Percentiles rank a stretch among this genome's conserved stretches.
phyloP scores from a whole-genome alignment of 2,797 vertebrate genomes.

The Danio choprae region DNA sequence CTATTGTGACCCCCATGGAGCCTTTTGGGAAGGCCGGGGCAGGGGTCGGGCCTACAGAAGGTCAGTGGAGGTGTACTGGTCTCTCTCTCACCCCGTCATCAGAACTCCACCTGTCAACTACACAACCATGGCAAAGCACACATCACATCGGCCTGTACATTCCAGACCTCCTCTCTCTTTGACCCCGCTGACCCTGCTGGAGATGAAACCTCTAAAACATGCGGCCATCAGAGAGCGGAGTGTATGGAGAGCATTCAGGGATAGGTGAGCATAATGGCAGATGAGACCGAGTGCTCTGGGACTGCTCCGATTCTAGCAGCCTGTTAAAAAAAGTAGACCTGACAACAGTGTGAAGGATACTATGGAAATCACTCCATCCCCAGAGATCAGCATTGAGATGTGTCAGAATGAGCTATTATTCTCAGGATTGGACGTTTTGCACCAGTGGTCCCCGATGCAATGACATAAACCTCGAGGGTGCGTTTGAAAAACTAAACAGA shows the following conservation, averaged over 20 bases:
- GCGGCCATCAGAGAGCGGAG: conserved; percentile 32
- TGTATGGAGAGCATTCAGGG: conserved; percentile 42
- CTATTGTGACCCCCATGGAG: conserved; percentile 42
- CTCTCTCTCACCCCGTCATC: conserved; percentile 53
- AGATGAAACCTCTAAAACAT: conserved; percentile 45
- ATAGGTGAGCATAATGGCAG: conserved; percentile 40
- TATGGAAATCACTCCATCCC: conserved; percentile 34
- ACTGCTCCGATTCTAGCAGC: conserved; percentile 36
- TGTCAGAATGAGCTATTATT: conserved; percentile 38
- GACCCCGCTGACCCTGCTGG: conserved; percentile 44
- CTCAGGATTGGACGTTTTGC: conserved; percentile 34
- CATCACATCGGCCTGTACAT: conserved; percentile 55
- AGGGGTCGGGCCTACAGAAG: conserved; percentile 52
- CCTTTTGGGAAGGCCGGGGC: conserved; percentile 53
- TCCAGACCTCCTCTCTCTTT: conserved; percentile 54
- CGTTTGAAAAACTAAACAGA: conserved; percentile 36
- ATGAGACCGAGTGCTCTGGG: conserved; percentile 27
- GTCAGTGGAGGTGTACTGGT: conserved; percentile 70
- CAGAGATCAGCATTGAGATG: conserved; percentile 33
- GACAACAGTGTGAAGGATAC: conserved; percentile 34
- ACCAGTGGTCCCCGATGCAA: conserved; percentile 12
- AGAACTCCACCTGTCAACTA: conserved; percentile 51
- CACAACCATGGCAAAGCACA: conserved; percentile 53
- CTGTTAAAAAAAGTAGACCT: conserved; percentile 29
- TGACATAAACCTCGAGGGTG: conserved; percentile 28